Conservation (phyloP, 2,113 vertebrate species). For the Diglossa brunneiventris region DNA sequence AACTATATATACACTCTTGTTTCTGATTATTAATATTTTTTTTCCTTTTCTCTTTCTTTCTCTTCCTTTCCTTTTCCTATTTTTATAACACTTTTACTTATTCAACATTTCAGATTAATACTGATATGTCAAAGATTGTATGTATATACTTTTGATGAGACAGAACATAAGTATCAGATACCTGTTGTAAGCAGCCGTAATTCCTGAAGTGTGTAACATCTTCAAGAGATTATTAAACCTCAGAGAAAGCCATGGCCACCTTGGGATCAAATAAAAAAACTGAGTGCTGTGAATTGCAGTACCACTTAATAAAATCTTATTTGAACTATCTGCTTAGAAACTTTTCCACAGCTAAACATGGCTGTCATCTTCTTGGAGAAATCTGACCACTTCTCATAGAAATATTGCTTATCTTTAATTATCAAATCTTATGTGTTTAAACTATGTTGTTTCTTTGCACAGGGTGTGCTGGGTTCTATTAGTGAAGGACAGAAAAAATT, state of each 20-base stretch:
- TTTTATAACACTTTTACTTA: not conserved
- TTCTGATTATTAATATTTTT: not conserved
- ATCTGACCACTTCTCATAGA: not conserved
- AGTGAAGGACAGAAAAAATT: conserved; percentile 81
- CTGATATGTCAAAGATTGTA: not conserved
- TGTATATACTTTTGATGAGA: not conserved
- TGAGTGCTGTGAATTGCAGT: not conserved
- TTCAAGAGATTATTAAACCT: not conserved
- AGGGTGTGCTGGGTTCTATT: conserved; percentile 79
- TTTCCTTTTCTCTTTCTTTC: not conserved
- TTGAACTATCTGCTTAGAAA: not conserved
- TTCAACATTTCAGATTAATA: not conserved
- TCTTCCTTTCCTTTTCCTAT: not conserved
- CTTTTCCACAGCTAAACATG: not conserved
- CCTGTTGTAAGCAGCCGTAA: not conserved
- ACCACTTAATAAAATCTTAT: not conserved
- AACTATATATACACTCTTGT: not conserved
- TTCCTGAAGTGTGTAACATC: not conserved
- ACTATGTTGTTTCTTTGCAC: not conserved
- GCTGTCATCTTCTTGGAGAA: not conserved
- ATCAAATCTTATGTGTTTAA: not conserved
- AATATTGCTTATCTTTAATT: not conserved
- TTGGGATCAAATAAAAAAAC: not conserved
- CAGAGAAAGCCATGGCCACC: not conserved
- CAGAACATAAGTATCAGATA: not conserved